Percentiles rank a stretch among this genome's conserved stretches.
These are phyloP conservation scores for Salvator merianae DNA, from an alignment of 2,113 vertebrate genomes.

Conservation along the genomic window DNA sequence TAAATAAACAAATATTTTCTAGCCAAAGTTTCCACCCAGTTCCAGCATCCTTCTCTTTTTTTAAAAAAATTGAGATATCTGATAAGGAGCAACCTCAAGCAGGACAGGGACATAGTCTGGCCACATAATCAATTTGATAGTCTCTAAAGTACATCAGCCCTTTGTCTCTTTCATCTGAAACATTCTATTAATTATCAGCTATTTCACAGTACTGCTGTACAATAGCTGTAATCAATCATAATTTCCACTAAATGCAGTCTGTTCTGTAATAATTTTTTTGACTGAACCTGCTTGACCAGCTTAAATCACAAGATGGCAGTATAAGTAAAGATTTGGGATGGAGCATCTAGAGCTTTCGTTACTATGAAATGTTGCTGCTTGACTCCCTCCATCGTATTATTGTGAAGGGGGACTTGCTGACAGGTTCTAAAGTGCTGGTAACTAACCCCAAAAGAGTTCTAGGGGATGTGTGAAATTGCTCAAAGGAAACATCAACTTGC, in stretches of 20 bases:
- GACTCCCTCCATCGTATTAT: not conserved
- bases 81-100: too few relatives aligned
- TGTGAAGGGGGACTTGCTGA: not conserved
- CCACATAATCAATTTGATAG: too few relatives aligned
- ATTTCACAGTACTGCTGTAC: not conserved
- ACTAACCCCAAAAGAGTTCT: not conserved
- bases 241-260: not conserved
- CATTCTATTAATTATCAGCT: not conserved
- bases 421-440: not conserved
- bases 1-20: too few relatives aligned
- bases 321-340: not conserved
- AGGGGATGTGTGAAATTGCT: not conserved
- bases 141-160: too few relatives aligned
- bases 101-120: too few relatives aligned
- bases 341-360: not conserved
- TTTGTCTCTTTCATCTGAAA: too few relatives aligned
- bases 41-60: too few relatives aligned
- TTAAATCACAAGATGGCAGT: constrained; percentile 59
- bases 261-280: rapidly evolving
- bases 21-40: too few relatives aligned
- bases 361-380: rapidly evolving
- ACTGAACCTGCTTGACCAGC: not conserved
- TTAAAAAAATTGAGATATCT: too few relatives aligned
- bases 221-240: not conserved
- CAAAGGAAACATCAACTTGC: not conserved